Conservation (phyloP, 2,888 invertebrate genomes). For the Noctua fimbriata region DNA sequence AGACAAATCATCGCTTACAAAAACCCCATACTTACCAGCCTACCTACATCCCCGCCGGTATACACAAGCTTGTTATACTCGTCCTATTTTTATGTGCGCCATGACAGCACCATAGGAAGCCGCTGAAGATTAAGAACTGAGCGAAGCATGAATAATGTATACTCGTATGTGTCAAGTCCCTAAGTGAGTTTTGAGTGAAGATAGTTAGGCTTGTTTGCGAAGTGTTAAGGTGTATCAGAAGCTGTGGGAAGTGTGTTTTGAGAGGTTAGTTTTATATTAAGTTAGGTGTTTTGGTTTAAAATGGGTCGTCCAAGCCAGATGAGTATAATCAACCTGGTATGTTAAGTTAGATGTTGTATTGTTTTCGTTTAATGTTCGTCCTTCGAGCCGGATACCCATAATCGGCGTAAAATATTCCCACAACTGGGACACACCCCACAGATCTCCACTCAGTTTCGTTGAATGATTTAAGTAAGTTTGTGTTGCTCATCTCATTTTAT, state of each 20-base stretch:
- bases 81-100: slow-evolving; percentile 69
- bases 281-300: background rate
- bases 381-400: background rate
- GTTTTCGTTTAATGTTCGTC: background rate
- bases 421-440: background rate
- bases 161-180: slow-evolving; percentile 70
- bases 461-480: no score
- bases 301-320: background rate
- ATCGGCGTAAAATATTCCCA: background rate
- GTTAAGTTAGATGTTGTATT: background rate
- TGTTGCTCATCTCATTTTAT: background rate
- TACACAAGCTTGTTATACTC: slow-evolving; percentile 72
- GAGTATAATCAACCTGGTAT: background rate
- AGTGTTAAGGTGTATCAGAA: slow-evolving; percentile 26
- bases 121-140: slow-evolving; percentile 67
- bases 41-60: slow-evolving; percentile 42
- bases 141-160: slow-evolving; percentile 80
- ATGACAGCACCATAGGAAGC: slow-evolving; percentile 53
- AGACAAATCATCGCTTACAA: slow-evolving; percentile 26
- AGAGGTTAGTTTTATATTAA: slow-evolving; percentile 38
- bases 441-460: background rate
- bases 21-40: background rate
- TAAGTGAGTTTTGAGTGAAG: slow-evolving; percentile 68
- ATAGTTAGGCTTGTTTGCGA: slow-evolving; percentile 58
- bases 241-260: slow-evolving; percentile 20